Evolutionary conservation across 2,797 vertebrate genomes (phyloP).

Genomic region (Pantherophis vulpinus): DNA sequence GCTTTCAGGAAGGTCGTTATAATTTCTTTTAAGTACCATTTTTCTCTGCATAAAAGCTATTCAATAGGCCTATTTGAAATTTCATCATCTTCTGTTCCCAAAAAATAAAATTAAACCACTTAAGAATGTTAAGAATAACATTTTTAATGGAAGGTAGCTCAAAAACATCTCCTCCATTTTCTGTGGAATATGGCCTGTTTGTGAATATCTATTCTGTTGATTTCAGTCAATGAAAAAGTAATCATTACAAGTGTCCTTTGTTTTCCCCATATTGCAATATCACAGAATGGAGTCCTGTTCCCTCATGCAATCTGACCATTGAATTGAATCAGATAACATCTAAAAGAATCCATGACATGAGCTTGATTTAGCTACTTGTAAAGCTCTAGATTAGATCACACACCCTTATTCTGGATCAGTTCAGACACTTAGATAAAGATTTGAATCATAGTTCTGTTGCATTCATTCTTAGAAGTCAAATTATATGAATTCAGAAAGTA

Average conservation of each 20-base stretch:
- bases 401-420: background rate
- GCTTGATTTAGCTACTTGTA: background rate
- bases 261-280: background rate
- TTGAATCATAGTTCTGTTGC: background rate
- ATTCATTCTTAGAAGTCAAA: background rate
- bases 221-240: background rate
- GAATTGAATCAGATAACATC: background rate
- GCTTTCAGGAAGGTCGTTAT: background rate
- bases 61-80: background rate
- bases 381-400: background rate
- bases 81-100: background rate
- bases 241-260: background rate
- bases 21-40: background rate
- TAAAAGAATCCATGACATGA: background rate
- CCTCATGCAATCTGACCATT: background rate
- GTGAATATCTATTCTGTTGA: background rate
- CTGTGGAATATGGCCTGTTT: background rate
- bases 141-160: background rate
- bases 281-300: background rate
- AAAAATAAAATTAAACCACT: background rate
- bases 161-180: background rate
- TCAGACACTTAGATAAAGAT: background rate
- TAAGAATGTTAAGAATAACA: background rate
- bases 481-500: too few relatives aligned
- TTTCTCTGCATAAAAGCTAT: background rate